phyloP scores from a whole-genome alignment of 53 echinoderm and acorn worm species.

The Luidia sarsii region DNA sequence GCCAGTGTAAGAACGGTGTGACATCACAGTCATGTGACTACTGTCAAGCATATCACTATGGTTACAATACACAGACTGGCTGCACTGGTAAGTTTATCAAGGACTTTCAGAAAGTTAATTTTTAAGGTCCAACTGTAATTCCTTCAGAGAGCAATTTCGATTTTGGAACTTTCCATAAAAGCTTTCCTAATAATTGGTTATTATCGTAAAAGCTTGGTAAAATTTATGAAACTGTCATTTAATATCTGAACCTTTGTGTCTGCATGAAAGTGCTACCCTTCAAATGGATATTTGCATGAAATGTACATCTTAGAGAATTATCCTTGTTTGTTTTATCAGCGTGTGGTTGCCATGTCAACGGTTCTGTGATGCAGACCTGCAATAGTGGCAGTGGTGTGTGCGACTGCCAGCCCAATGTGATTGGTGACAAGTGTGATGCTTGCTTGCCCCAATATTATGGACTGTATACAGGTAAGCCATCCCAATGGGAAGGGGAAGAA shows the following conservation, averaged over 20 bases:
- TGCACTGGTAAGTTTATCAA: conserved; percentile 78
- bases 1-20: conserved; percentile 73
- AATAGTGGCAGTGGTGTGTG: conserved; percentile 71
- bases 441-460: conserved; percentile 77
- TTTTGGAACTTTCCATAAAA: too few species aligned
- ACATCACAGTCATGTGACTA: conserved; percentile 68
- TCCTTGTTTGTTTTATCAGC: conserved; percentile 36
- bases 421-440: conserved; percentile 66
- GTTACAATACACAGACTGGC: conserved; percentile 63
- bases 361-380: conserved; percentile 66
- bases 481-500: too few species aligned
- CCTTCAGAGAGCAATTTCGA: too few species aligned
- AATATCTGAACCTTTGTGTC: too few species aligned
- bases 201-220: too few species aligned
- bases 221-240: too few species aligned
- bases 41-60: conserved; percentile 79
- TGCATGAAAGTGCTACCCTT: too few species aligned
- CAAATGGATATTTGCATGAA: too few species aligned
- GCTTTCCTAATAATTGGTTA: too few species aligned
- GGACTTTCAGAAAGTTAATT: too few species aligned
- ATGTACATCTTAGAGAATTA: too few species aligned
- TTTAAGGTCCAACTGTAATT: too few species aligned
- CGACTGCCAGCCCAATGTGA: conserved; percentile 74
- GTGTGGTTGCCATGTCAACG: conserved; percentile 66
- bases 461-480: conserved; percentile 72